Percentiles rank a stretch among this genome's conserved stretches.
Evolutionary conservation across 2,888 invertebrate species (phyloP).

Genomic region (Parasteatoda lunata): DNA sequence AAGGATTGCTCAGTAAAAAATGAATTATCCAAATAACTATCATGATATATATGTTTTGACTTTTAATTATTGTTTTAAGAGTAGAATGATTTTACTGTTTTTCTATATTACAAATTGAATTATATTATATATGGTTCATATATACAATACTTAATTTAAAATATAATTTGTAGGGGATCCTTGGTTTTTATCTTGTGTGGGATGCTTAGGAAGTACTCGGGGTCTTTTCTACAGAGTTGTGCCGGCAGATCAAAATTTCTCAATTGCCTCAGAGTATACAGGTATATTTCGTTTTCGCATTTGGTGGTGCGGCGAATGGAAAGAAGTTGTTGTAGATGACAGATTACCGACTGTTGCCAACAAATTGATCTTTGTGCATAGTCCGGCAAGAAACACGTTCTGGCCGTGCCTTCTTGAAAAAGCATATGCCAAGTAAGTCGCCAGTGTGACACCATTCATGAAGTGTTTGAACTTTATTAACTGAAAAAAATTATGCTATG

Average conservation of each 20-base stretch:
- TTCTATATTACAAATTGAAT: too few relatives aligned
- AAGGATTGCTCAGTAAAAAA: too few relatives aligned
- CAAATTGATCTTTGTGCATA: constrained; percentile 88
- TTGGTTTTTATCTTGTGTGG: constrained; percentile 92
- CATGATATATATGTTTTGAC: too few relatives aligned
- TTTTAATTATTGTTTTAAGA: too few relatives aligned
- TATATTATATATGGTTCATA: too few relatives aligned
- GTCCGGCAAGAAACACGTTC: constrained; percentile 85
- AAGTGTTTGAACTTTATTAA: too few relatives aligned
- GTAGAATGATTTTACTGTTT: too few relatives aligned
- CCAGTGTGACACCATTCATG: background rate
- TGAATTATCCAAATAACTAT: too few relatives aligned
- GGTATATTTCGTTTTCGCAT: constrained; percentile 82
- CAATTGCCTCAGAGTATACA: constrained; percentile 75
- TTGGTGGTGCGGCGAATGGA: constrained; percentile 97
- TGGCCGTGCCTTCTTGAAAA: constrained; percentile 94
- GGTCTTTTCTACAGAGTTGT: constrained; percentile 93
- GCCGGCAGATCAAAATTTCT: constrained; percentile 90
- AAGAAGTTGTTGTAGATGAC: constrained; percentile 89
- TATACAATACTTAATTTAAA: too few relatives aligned
- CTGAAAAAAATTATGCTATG: too few relatives aligned
- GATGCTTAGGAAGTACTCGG: constrained; percentile 82
- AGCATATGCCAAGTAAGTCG: constrained; percentile 89
- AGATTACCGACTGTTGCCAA: constrained; percentile 90
- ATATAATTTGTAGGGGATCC: constrained; percentile 81